A percentile compares a stretch with the other conserved stretches of the same genome.
These are phyloP conservation scores for Scarus forsteni DNA, from an alignment of 2,797 vertebrate species.

Conservation along the genomic window DNA sequence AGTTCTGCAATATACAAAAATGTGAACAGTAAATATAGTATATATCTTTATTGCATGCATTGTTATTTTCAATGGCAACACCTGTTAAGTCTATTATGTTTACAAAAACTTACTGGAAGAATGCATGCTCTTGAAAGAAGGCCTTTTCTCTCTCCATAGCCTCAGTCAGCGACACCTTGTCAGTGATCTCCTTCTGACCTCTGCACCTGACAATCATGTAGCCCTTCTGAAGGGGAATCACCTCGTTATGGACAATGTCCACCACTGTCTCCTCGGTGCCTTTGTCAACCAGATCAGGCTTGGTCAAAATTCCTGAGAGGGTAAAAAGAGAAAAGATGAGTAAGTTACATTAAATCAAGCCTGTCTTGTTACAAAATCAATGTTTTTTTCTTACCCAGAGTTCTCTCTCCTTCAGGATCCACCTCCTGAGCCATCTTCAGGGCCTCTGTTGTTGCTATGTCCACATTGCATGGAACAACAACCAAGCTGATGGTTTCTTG, in stretches of 20 bases:
- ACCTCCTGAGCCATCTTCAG: constrained; percentile 91
- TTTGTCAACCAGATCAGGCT: constrained; percentile 91
- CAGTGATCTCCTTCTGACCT: constrained; percentile 90
- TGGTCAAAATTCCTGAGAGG: constrained; percentile 90
- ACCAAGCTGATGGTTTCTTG: constrained; percentile 92
- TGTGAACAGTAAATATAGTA: not conserved
- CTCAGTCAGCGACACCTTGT: constrained; percentile 77
- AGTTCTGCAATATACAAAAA: constrained; percentile 65
- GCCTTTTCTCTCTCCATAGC: constrained; percentile 83
- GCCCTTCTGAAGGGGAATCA: constrained; percentile 88
- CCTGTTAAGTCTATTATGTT: not conserved
- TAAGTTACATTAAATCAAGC: not conserved
- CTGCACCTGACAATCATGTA: constrained; percentile 94
- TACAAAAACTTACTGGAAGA: constrained; percentile 60
- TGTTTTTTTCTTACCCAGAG: constrained; percentile 84
- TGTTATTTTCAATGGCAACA: not conserved
- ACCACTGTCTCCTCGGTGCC: constrained; percentile 86
- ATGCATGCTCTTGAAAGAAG: constrained; percentile 85
- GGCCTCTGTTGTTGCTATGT: constrained; percentile 93
- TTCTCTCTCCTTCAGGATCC: constrained; percentile 90
- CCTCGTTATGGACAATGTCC: constrained; percentile 83
- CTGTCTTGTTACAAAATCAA: not conserved
- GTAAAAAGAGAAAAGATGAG: not conserved
- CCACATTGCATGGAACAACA: constrained; percentile 92
- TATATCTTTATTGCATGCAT: not conserved